These are phyloP conservation scores for Megamerina dolium DNA, from an alignment of 2,888 invertebrate genomes.

Conservation along the genomic window DNA sequence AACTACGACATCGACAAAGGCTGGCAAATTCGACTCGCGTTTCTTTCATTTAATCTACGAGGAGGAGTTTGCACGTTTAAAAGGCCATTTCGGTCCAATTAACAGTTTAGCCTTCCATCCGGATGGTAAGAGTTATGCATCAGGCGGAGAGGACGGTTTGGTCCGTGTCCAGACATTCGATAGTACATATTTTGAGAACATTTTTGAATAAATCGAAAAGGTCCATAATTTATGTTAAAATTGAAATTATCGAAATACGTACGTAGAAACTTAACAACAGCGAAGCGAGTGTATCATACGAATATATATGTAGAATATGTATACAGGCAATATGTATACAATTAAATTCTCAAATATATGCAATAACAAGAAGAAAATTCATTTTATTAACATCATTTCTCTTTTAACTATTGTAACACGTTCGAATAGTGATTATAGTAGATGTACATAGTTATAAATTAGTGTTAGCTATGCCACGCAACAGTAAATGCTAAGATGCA, in stretches of 20 bases:
- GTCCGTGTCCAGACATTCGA: conserved; percentile 95
- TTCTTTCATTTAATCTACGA: conserved; percentile 95
- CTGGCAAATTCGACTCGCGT: conserved; percentile 93
- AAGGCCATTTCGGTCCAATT: conserved; percentile 99
- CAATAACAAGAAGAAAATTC: conserved; percentile 36
- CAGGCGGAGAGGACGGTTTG: conserved; percentile 98
- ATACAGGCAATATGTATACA: conserved; percentile 27
- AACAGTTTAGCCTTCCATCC: conserved; percentile 98
- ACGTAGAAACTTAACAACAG: too few species aligned
- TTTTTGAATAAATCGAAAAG: conserved; percentile 37
- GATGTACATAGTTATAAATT: too few species aligned
- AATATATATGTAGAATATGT: too few species aligned
- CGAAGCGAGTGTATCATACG: too few species aligned
- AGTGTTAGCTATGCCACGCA: too few species aligned
- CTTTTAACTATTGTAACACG: conserved; percentile 1
- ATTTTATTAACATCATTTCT: background rate
- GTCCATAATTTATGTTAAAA: too few species aligned
- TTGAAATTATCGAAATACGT: too few species aligned
- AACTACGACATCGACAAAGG: conserved; percentile 86
- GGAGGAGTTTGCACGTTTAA: conserved; percentile 95
- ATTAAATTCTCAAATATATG: conserved; percentile 36
- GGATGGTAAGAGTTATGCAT: conserved; percentile 91
- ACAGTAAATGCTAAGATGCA: too few species aligned
- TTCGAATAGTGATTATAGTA: too few species aligned
- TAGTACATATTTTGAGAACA: conserved; percentile 81